Evolutionary conservation across 92 coral and sea anemone species (phyloP).

Genomic region (Nematostella vectensis): DNA sequence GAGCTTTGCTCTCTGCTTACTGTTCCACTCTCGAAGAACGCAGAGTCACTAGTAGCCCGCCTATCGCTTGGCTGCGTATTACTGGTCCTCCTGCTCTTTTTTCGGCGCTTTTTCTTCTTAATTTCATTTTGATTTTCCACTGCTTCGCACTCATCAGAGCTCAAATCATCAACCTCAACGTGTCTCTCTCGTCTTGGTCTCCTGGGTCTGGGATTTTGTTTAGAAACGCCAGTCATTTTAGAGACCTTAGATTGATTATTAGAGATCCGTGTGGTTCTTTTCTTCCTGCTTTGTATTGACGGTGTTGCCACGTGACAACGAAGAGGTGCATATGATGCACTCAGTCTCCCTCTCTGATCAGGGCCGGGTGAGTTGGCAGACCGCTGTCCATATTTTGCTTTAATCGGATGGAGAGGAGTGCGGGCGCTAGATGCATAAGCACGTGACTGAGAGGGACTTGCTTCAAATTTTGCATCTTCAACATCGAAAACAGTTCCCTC

Average conservation of each 20-base stretch:
- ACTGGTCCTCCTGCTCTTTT: not conserved
- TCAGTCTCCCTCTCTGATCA: conserved; percentile 1
- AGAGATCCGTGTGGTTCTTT: conserved; percentile 11
- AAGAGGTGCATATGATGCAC: conserved; percentile 1
- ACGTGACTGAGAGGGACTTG: conserved; percentile 10
- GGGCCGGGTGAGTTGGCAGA: conserved; percentile 8
- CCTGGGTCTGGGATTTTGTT: not conserved
- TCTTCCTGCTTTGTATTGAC: not conserved
- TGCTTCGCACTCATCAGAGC: not conserved
- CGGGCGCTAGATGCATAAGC: conserved; percentile 38
- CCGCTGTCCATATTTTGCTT: not conserved
- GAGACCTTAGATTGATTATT: not conserved
- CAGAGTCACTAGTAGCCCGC: conserved; percentile 20
- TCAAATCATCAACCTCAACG: not conserved
- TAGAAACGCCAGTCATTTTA: not conserved
- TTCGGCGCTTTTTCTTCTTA: not conserved
- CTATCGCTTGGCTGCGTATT: conserved; percentile 3
- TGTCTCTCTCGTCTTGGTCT: not conserved
- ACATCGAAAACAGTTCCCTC: conserved; percentile 47
- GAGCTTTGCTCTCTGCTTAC: conserved; percentile 12
- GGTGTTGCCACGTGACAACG: not conserved
- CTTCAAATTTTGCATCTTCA: conserved; percentile 8
- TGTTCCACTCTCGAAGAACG: conserved; percentile 27
- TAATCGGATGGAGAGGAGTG: conserved; percentile 19
- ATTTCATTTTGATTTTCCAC: not conserved